Conservation (phyloP, 1,140 invertebrate genomes). For the Caerostris darwini region DNA sequence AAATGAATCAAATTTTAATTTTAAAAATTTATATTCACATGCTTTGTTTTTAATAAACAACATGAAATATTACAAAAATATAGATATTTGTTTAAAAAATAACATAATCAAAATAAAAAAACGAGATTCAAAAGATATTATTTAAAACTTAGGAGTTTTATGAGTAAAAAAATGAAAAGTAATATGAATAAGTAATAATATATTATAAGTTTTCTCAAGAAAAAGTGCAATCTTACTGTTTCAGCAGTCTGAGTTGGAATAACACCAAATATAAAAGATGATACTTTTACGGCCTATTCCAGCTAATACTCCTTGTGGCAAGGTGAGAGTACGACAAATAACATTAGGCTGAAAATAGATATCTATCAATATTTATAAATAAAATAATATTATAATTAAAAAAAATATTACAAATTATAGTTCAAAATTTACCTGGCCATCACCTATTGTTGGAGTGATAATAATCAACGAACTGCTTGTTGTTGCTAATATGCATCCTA, state of each 20-base stretch:
- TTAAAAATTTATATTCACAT: too few species aligned
- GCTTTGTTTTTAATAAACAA: too few species aligned
- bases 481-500: constrained; percentile 92
- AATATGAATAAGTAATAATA: too few species aligned
- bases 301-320: constrained; percentile 92
- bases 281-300: constrained; percentile 92
- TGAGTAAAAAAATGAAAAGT: too few species aligned
- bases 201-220: background rate
- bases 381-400: background rate
- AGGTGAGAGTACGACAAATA: constrained; percentile 87
- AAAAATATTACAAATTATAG: background rate
- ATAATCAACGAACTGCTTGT: constrained; percentile 94
- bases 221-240: constrained; percentile 85
- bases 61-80: too few species aligned
- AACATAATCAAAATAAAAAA: background rate
- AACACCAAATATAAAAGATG: constrained; percentile 93
- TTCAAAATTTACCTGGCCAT: constrained; percentile 84
- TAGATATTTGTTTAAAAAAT: background rate
- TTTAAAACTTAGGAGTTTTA: background rate
- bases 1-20: too few species aligned
- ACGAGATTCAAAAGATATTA: background rate
- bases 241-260: constrained; percentile 87
- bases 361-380: background rate
- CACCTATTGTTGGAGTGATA: constrained; percentile 83
- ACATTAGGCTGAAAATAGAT: constrained; percentile 83